A percentile compares a stretch with the other conserved stretches of the same genome.
Evolutionary conservation across 2,888 invertebrate genomes (phyloP).

Genomic region (Aphrophora alni): DNA sequence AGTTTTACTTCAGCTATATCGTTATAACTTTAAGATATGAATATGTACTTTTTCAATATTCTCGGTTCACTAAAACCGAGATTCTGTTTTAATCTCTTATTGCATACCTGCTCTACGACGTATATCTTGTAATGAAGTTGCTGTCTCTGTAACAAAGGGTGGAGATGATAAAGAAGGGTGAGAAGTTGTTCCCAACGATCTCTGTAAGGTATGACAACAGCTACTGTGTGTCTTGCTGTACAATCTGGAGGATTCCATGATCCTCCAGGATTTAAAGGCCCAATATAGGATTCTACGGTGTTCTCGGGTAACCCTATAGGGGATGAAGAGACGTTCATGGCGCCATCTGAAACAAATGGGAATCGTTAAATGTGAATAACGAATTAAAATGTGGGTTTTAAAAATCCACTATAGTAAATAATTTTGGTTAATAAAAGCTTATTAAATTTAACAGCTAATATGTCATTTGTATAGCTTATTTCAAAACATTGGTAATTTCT

Average conservation of each 20-base stretch:
- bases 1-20: too few species aligned
- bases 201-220: conserved; percentile 66
- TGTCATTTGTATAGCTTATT: too few species aligned
- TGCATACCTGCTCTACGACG: conserved; percentile 62
- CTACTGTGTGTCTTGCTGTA: conserved; percentile 60
- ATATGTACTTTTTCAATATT: too few species aligned
- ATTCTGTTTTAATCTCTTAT: too few species aligned
- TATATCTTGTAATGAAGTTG: conserved; percentile 60
- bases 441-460: too few species aligned
- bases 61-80: too few species aligned
- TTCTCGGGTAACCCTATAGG: conserved; percentile 39
- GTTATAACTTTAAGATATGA: too few species aligned
- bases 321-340: conserved; percentile 43
- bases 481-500: too few species aligned
- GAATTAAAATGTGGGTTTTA: too few species aligned
- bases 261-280: conserved; percentile 58
- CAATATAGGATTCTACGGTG: conserved; percentile 37
- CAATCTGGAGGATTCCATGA: conserved; percentile 60
- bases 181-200: conserved; percentile 59
- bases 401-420: too few species aligned
- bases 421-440: too few species aligned
- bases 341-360: conserved; percentile 43
- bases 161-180: conserved; percentile 58
- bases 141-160: conserved; percentile 61
- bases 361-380: too few species aligned